Conservation (phyloP, 2,888 invertebrate species). For the Microplitis deprimator region DNA sequence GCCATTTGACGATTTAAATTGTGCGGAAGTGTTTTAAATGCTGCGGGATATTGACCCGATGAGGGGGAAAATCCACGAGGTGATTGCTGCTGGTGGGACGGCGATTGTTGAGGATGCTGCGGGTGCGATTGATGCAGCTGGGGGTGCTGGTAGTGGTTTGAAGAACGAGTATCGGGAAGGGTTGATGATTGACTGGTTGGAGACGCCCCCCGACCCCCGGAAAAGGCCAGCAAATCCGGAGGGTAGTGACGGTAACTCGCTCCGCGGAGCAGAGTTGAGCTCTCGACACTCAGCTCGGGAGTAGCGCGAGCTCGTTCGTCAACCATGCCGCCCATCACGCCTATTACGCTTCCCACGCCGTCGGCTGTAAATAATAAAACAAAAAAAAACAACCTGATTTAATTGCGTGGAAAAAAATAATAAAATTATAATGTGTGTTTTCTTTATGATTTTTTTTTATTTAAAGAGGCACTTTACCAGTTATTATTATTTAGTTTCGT, state of each 20-base stretch:
- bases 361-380: constrained; percentile 68
- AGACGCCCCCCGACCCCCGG: constrained; percentile 74
- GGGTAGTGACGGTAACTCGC: constrained; percentile 78
- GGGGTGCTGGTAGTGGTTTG: constrained; percentile 64
- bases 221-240: constrained; percentile 87
- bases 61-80: constrained; percentile 54
- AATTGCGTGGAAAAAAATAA: constrained; percentile 41
- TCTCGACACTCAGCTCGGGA: constrained; percentile 64
- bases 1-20: constrained; percentile 71
- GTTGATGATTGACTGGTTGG: constrained; percentile 84
- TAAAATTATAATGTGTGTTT: constrained; percentile 7
- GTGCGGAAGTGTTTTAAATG: constrained; percentile 87
- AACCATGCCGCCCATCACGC: constrained; percentile 68
- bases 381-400: constrained; percentile 56
- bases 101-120: constrained; percentile 71
- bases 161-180: constrained; percentile 80
- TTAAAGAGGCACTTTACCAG: constrained; percentile 46
- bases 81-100: constrained; percentile 49
- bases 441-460: neutral
- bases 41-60: constrained; percentile 72
- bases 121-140: constrained; percentile 70
- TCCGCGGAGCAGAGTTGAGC: constrained; percentile 74
- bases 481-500: neutral
- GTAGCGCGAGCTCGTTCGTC: constrained; percentile 59
- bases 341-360: constrained; percentile 75